A percentile compares a stretch with the other conserved stretches of the same genome.
These are phyloP conservation scores for Tringa solitaria DNA, from an alignment of 2,113 vertebrate species.

Conservation along the genomic window DNA sequence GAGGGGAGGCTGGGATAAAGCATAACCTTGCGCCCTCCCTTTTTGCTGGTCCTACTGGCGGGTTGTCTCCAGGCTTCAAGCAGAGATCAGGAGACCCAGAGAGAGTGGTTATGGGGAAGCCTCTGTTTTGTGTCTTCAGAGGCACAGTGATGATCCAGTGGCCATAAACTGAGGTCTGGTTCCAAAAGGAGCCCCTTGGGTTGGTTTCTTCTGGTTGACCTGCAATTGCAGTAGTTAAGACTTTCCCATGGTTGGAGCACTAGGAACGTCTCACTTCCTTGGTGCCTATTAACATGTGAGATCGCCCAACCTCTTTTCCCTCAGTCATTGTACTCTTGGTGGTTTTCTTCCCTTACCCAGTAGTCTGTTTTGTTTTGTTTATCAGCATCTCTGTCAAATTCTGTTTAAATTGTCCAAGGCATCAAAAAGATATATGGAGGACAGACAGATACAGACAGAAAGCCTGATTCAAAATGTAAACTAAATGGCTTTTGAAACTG, in stretches of 20 bases:
- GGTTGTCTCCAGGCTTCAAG: neutral
- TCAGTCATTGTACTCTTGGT: neutral
- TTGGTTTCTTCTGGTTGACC: neutral
- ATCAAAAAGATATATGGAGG: neutral
- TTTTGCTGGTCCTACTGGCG: neutral
- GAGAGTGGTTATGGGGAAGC: neutral
- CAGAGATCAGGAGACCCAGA: neutral
- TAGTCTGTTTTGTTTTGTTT: neutral
- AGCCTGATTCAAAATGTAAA: neutral
- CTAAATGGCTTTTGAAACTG: neutral
- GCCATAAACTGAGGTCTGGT: neutral
- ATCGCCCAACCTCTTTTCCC: neutral
- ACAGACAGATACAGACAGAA: neutral
- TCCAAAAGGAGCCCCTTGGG: neutral
- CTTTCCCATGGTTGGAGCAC: neutral
- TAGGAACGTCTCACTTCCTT: neutral
- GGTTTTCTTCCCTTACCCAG: neutral
- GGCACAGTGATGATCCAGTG: neutral
- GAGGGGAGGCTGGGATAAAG: neutral
- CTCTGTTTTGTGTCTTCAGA: neutral
- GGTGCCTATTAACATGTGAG: neutral
- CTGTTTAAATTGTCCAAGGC: neutral
- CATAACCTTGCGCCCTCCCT: neutral
- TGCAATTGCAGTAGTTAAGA: neutral
- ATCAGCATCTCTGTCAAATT: neutral